phyloP scores from a whole-genome alignment of 2,113 vertebrate genomes.

The Orycteropus afer region DNA sequence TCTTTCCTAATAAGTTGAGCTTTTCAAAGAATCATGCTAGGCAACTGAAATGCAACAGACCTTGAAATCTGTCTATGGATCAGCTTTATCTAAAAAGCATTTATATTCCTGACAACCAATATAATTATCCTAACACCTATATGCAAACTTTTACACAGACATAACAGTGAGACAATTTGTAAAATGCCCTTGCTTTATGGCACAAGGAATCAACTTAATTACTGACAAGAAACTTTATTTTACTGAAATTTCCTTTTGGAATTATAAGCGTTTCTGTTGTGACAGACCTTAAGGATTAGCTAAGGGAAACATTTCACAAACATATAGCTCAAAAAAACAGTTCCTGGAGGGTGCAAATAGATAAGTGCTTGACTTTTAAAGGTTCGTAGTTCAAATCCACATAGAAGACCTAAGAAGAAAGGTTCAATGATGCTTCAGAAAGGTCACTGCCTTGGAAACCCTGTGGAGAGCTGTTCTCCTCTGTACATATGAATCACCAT shows the following conservation, averaged over 20 bases:
- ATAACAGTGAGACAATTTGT: conserved; percentile 49
- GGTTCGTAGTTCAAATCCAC: neutral
- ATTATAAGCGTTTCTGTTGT: conserved; percentile 47
- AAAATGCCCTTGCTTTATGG: conserved; percentile 48
- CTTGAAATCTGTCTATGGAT: conserved; percentile 61
- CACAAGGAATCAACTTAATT: conserved; percentile 57
- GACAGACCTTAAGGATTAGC: neutral
- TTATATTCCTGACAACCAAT: conserved; percentile 64
- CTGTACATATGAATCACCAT: neutral
- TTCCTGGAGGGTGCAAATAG: neutral
- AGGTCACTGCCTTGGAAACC: neutral
- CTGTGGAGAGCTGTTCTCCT: neutral
- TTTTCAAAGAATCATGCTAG: conserved; percentile 72
- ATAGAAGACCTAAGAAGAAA: neutral
- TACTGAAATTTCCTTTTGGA: conserved; percentile 45
- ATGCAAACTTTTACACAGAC: conserved; percentile 37
- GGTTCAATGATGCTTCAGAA: neutral
- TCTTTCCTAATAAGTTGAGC: conserved; percentile 70
- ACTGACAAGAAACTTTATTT: conserved; percentile 42
- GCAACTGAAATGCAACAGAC: conserved; percentile 75
- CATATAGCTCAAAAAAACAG: neutral
- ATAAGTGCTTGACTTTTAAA: neutral
- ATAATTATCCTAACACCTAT: conserved; percentile 58
- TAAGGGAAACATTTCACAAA: neutral
- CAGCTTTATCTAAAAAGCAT: conserved; percentile 66